Evolutionary conservation across 2,797 vertebrate species (phyloP), one percentile per base, ranked within the genome.

Genomic region (Phyllotis vaccarum): DNA sequence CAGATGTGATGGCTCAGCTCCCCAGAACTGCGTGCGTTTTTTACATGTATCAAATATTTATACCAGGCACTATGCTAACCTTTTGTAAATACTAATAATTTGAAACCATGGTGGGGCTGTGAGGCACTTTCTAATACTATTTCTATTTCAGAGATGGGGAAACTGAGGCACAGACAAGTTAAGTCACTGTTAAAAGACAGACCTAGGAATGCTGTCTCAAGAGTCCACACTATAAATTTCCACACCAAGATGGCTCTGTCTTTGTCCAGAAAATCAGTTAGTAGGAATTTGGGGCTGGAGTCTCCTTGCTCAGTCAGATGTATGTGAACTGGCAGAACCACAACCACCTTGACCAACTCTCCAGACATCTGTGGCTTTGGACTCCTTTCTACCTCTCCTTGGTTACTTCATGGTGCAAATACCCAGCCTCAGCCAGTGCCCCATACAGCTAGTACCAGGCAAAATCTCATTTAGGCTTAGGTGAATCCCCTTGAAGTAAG

Each of bases 401-500:
- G 29, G 6, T 7, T 40, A n/a, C 34, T 83, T 92, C 74, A 6
- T 34, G 6, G 62, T 68, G 37, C 46, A 58, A 8, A 78, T 56
- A 75, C 17, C 62, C 9, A 5, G 10, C 81, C 89, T 91, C 68
- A 2, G 52, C 80, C 54, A 74, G 0, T 2, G 9, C 52, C 58
- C 37, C 70, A 85, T 74, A 34, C 29, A 62, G 37, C 49, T 49
- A 86, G 49, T 54, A 66, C 34, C 29, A 60, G 37, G 29, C 49
- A 49, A 16, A 64, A 22, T 83, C 75, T 89, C 78, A 27, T 34
- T 82, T 24, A 19, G 43, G 22, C 31, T 49, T 46, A 66, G 2
- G 6, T 92, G 54, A 80, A 19, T 78, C 31, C 62, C 56, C 81
- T 95, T 81, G 75, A 95, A 95, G 81, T 88, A 95, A 87, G 49